Base-by-base conservation (phyloP, 1,140 invertebrate species). In the Rhagoletis pomonella region DNA sequence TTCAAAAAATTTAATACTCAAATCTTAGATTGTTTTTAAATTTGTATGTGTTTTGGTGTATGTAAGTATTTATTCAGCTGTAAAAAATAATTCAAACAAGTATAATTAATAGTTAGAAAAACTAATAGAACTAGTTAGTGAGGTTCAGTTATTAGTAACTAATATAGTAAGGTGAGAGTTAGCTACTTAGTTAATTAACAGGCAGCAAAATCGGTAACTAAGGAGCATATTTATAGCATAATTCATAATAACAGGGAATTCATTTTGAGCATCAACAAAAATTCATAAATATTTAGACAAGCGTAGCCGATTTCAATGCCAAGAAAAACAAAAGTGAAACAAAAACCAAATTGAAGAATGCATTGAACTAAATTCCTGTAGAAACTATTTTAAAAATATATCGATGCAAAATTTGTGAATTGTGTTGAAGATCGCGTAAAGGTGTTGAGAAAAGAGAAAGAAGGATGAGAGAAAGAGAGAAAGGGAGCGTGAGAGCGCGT, bases 131-230 rank as follows among this genome's bases (percentile, higher is more conserved):
- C 19, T 86, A 65, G 39, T 86, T 86, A 81, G 47, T 81, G 55
- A 81, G 42, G 19, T 17, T 55, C 5, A 55, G 50, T 7, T 55
- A 55, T 55, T 55, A 55, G 5, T 55, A 55, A 55, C 50, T 55
- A 55, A 55, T 55, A 55, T 55, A 55, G 29, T 29, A 29, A 29
- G 50, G 50, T 55, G 47, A 55, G 67, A 69, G 47, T 9, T 14
- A 10, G 14, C 19, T 81, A 50, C 47, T 55, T 81, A 55, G 17
- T 17, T 81, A 55, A 81, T 58, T 29, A 55, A 47, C 73, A 81
- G 73, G 73, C 73, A 81, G 73, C 73, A 81, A 81, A 81, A 81
- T 55, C n/a, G 44, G 44, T 55, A 55, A 81, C 17, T 42, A 81
- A 81, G 73, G 44, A 81, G 47, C n/a, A 81, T 55, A 67, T 67